These are phyloP conservation scores for Triops longicaudatus DNA, from an alignment of 1,140 invertebrate genomes.

Conservation along the genomic window DNA sequence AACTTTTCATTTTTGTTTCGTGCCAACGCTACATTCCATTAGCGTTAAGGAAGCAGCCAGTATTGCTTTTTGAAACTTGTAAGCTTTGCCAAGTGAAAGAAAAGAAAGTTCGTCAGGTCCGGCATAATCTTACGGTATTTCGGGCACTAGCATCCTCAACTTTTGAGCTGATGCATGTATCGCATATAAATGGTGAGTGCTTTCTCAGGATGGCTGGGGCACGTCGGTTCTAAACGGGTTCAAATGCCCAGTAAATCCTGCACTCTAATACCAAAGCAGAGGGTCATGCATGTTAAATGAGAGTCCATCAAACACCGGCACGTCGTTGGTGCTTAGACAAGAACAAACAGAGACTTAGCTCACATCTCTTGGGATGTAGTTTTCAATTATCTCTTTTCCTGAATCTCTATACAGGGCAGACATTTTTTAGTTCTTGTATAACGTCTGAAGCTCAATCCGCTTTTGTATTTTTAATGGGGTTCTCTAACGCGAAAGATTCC, in stretches of 20 bases:
- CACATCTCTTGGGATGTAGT: not conserved
- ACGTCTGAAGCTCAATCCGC: not conserved
- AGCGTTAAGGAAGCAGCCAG: not conserved
- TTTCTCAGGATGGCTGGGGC: not conserved
- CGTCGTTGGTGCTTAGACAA: not conserved
- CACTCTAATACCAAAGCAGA: slow-evolving; percentile 15
- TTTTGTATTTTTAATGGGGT: slow-evolving; percentile 2
- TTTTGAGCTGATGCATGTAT: not conserved
- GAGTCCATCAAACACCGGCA: not conserved
- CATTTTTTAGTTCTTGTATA: not conserved
- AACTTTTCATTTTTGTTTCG: too few relatives aligned
- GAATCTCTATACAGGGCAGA: not conserved
- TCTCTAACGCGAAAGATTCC: not conserved
- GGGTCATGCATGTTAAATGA: slow-evolving; percentile 12
- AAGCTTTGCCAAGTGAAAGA: not conserved
- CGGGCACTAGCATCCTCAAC: not conserved
- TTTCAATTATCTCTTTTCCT: slow-evolving; percentile 4
- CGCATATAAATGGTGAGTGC: not conserved
- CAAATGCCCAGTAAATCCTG: not conserved
- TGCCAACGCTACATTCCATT: not conserved
- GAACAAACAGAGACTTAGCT: slow-evolving; percentile 1
- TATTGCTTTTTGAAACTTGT: not conserved
- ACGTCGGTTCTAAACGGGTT: not conserved
- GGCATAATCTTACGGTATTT: not conserved
- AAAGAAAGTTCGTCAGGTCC: not conserved